Evolutionary conservation across 2,888 invertebrate species (phyloP), one percentile per base, ranked within the genome.

Genomic region (Hypselothyrea guttata): DNA sequence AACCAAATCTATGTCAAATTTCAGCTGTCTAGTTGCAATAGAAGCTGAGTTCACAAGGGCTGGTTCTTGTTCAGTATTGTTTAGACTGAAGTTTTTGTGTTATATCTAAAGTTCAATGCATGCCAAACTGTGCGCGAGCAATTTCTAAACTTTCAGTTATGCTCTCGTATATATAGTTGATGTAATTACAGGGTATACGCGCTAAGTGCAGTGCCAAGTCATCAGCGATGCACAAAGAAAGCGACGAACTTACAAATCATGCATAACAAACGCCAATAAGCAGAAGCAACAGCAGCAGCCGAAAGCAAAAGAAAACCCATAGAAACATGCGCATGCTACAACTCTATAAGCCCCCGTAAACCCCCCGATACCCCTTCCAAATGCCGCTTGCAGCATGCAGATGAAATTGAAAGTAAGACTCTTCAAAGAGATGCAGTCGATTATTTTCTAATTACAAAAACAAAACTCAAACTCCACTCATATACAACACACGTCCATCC

Each of bases 371-470:
- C 7, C 1, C 1, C 12, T 27, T 31, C n/a, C n/a, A n/a, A 37
- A 28, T 46, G 45, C 45, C 45, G 49, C 31, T 34, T 54, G 54
- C 70, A 56, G 22, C 58, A 73, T 74, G 71, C 74, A 74, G 71
- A 72, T 79, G 78, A 78, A 78, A 78, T 84, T 73, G 72, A 73
- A 73, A 73, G 76, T 73, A 55, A 63, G 28, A 57, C 16, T 58
- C 73, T 69, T 69, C 62, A 69, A 60, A 45, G 55, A 59, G 60
- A 56, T 66, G 71, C 78, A 78, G 60, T 84, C 81, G 73, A 79
- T 78, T 79, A 85, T 78, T 82, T 76, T 76, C 76, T 76, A 76
- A 76, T 76, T 82, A 68, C 83, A 76, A 75, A 82, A 75, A 58
- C 64, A 78, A 82, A 75, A 62, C 72, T 61, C 55, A 37, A 8